phyloP scores from a whole-genome alignment of 2,113 vertebrate genomes.

The Chloroceryle aenea region DNA sequence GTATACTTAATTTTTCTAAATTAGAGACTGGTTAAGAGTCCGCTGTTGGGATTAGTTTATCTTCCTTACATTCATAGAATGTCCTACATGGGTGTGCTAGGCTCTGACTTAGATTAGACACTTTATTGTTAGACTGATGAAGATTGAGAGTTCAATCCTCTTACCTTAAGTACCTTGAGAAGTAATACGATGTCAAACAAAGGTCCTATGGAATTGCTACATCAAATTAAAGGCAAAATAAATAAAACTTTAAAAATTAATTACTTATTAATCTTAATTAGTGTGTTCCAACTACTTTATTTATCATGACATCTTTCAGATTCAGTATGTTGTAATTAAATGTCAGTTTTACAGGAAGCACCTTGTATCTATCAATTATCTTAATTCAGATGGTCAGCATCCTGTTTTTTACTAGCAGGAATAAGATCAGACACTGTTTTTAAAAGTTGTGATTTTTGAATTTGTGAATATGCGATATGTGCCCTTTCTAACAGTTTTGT shows the following conservation, averaged over 20 bases:
- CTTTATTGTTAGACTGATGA: not conserved
- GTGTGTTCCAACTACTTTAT: not conserved
- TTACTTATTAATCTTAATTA: not conserved
- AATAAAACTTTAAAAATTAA: not conserved
- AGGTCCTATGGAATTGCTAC: not conserved
- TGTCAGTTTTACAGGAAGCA: not conserved
- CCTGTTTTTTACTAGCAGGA: not conserved
- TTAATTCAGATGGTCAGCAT: not conserved
- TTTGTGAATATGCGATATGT: not conserved
- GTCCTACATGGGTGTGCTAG: not conserved
- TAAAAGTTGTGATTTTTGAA: not conserved
- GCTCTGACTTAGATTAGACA: not conserved
- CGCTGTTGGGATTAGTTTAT: not conserved
- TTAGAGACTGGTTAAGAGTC: not conserved
- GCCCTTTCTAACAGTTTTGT: not conserved
- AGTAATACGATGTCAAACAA: not conserved
- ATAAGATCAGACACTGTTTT: not conserved
- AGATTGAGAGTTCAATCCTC: not conserved
- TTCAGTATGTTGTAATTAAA: not conserved
- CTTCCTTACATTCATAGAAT: not conserved
- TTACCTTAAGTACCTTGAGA: not conserved
- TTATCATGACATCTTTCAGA: slow-evolving; percentile 7
- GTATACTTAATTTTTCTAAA: not conserved
- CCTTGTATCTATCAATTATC: not conserved
- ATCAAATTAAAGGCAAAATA: not conserved